Conservation (phyloP, 1,140 invertebrate genomes). For the Chelonus insularis region DNA sequence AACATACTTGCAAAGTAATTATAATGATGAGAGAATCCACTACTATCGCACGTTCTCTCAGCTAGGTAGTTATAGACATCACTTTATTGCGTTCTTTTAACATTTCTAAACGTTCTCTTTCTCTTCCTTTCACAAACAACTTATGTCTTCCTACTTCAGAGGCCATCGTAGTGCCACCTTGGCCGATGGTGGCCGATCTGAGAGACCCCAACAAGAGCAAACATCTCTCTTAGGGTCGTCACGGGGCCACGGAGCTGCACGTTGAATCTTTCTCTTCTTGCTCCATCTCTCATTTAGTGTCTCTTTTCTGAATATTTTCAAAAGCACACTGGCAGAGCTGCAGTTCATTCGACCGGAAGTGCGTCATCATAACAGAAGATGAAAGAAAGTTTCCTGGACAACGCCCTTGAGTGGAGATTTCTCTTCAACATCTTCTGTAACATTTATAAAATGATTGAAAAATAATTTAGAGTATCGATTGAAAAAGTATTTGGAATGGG, state of each 20-base stretch:
- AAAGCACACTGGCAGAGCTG: conserved; percentile 36
- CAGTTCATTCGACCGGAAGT: conserved; percentile 44
- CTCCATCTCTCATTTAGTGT: conserved; percentile 34
- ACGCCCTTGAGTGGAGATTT: background rate
- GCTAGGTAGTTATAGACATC: conserved; percentile 2
- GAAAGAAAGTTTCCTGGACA: background rate
- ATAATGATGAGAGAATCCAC: conserved; percentile 54
- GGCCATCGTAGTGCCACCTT: conserved; percentile 10
- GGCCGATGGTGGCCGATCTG: conserved; percentile 11
- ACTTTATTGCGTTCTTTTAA: conserved; percentile 11
- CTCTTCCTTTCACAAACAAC: conserved; percentile 24
- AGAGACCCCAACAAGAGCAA: conserved; percentile 48
- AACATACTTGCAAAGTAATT: conserved; percentile 55
- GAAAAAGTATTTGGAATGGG: background rate
- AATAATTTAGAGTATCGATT: too few relatives aligned
- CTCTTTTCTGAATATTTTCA: background rate
- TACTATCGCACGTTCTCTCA: conserved; percentile 40
- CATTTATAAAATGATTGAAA: too few relatives aligned
- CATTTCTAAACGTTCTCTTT: conserved; percentile 3
- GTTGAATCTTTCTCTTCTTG: conserved; percentile 32
- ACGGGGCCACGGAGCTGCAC: conserved; percentile 49
- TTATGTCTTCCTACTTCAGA: conserved; percentile 6
- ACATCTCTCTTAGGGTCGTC: conserved; percentile 45
- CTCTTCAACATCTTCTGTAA: background rate
- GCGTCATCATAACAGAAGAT: conserved; percentile 31